A percentile compares a stretch with the other conserved stretches of the same genome.
phyloP scores from a whole-genome alignment of 2,888 invertebrate species.

The Orchesellides sinensis region DNA sequence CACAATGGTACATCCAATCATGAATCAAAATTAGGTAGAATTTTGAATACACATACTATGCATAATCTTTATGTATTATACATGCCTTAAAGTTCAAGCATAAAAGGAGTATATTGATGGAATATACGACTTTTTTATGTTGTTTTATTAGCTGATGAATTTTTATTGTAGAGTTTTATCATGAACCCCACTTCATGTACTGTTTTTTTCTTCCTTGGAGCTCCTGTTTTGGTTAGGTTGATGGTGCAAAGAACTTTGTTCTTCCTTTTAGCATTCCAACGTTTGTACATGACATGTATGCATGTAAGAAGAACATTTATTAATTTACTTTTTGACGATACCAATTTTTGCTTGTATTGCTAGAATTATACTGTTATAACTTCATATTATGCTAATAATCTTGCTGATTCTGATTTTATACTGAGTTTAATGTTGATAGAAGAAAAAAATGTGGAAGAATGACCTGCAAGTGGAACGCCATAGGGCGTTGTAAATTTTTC shows the following conservation, averaged over 20 bases:
- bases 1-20: slow-evolving; percentile 7
- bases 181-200: neutral
- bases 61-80: neutral
- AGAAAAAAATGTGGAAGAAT: neutral
- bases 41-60: neutral
- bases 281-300: neutral
- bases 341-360: neutral
- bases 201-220: slow-evolving; percentile 3
- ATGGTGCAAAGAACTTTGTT: slow-evolving; percentile 49
- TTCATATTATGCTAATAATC: slow-evolving; percentile 2
- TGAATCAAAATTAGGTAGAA: neutral
- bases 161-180: slow-evolving; percentile 9
- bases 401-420: neutral
- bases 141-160: slow-evolving; percentile 9
- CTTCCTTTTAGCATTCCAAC: slow-evolving; percentile 31
- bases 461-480: slow-evolving; percentile 35
- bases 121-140: neutral
- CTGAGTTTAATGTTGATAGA: neutral
- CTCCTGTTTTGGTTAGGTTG: neutral
- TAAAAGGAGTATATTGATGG: neutral
- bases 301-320: too few species aligned
- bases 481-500: slow-evolving; percentile 21
- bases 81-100: neutral
- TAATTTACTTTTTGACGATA: neutral
- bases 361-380: neutral